Evolutionary conservation across 2,113 vertebrate species (phyloP), one percentile per base, ranked within the genome.

Genomic region (Sprattus sprattus): DNA sequence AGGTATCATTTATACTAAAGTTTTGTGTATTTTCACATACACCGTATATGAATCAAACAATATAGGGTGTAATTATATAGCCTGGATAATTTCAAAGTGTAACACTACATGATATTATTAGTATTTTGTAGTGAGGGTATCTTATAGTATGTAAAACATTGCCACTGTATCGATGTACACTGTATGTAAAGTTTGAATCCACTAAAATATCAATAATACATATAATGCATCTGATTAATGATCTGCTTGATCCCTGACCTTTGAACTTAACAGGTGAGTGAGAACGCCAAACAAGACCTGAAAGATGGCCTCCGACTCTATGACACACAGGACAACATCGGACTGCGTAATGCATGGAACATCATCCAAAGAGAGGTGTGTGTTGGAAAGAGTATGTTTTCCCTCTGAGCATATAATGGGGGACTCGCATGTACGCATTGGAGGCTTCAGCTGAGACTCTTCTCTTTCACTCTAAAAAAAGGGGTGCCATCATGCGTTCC

Each of bases 301-400:
- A 98, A 96, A 67, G 97, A 99, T 47, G 98, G 98, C 0, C 95
- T 99, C 87, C 94, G 94, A 78, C 94, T 99, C 0, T 99, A 97
- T 93, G 96, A 96, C 92, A 97, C 96, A 0, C 97, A 99, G 15
- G 96, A 97, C 92, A 99, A 99, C 11, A 95, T 97, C 18, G 98
- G 98, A 6, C 94, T 99, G 88, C 97, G 93, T 92, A 97, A 99
- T 0, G 98, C 98, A 0, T 99, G 98, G 98, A 97, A 99, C 95
- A 95, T 98, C 88, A 99, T 99, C 87, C 98, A 99, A 94, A 95
- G 95, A 45, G 97, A 99, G 97, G 98, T 99, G 90, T 81, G 87
- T 18, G 9, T 7, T 67, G 28, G 25, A 50, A 9, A 7, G 15
- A 13, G 6, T 22, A 20, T 60, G 20, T 60, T 39, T 39, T 39